Conservation (phyloP, 2,797 vertebrate species). For the Thaleichthys pacificus region DNA sequence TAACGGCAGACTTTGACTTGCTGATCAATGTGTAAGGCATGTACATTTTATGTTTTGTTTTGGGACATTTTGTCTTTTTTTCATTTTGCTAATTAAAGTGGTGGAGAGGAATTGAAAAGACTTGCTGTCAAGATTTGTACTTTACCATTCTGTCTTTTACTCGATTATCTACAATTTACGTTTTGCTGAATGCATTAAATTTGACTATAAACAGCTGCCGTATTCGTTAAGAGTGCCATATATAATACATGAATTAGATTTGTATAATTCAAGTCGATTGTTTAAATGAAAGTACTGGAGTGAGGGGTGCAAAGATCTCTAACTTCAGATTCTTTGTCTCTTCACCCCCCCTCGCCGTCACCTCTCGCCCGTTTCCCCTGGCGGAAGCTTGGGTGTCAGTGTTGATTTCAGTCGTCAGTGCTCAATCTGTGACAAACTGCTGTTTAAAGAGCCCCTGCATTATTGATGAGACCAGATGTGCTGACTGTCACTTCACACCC, state of each 20-base stretch:
- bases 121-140: constrained; percentile 1
- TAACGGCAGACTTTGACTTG: constrained; percentile 23
- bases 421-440: constrained; percentile 79
- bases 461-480: constrained; percentile 83
- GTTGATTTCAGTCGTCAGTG: constrained; percentile 74
- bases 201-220: background rate
- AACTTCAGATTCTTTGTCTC: background rate
- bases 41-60: constrained; percentile 33
- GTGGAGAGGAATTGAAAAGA: constrained; percentile 14
- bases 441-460: constrained; percentile 77
- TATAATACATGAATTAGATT: background rate
- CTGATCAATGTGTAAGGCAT: background rate
- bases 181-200: background rate
- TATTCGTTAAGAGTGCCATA: background rate
- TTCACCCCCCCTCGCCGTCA: constrained; percentile 35
- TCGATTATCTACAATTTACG: background rate
- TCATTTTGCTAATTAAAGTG: constrained; percentile 71
- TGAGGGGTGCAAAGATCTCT: background rate
- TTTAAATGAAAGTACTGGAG: background rate
- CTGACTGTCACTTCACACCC: constrained; percentile 81
- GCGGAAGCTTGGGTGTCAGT: constrained; percentile 70
- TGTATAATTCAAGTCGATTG: background rate
- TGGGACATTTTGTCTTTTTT: constrained; percentile 49
- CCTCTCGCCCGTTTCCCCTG: constrained; percentile 54
- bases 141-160: background rate